These are phyloP conservation scores for Galaxea fascicularis DNA, from an alignment of 92 coral and sea anemone genomes.

Conservation along the genomic window DNA sequence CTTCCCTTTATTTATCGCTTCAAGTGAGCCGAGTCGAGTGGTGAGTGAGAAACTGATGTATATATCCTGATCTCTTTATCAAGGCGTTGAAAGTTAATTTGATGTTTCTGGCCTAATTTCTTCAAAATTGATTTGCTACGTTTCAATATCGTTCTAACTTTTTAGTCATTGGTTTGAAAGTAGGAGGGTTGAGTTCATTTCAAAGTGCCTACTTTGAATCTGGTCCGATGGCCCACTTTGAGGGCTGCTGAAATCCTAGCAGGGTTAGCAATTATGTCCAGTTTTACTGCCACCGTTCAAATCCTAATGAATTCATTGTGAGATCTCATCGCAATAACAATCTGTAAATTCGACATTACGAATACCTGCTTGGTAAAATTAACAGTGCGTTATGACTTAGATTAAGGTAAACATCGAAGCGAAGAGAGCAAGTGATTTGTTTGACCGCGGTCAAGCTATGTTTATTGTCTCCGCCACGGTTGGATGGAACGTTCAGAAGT, in stretches of 20 bases:
- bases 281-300: constrained; percentile 15
- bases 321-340: constrained; percentile 33
- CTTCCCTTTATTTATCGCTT: neutral
- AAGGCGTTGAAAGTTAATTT: constrained; percentile 11
- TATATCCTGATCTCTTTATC: constrained; percentile 15
- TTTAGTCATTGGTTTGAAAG: neutral
- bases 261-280: constrained; percentile 28
- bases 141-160: neutral
- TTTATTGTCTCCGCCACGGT: constrained; percentile 4
- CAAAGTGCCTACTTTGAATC: constrained; percentile 4
- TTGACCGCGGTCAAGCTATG: constrained; percentile 28
- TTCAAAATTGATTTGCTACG: neutral
- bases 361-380: constrained; percentile 53
- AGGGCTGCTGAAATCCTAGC: neutral
- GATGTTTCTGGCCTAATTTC: neutral
- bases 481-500: constrained; percentile 19
- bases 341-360: constrained; percentile 24
- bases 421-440: constrained; percentile 18
- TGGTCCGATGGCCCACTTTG: neutral
- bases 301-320: constrained; percentile 35
- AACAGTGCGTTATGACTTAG: constrained; percentile 30
- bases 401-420: constrained; percentile 21
- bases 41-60: constrained; percentile 18
- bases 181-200: neutral
- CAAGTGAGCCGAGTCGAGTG: neutral